phyloP scores from a whole-genome alignment of 2,888 invertebrate species.

The Ophion obscuratus region DNA sequence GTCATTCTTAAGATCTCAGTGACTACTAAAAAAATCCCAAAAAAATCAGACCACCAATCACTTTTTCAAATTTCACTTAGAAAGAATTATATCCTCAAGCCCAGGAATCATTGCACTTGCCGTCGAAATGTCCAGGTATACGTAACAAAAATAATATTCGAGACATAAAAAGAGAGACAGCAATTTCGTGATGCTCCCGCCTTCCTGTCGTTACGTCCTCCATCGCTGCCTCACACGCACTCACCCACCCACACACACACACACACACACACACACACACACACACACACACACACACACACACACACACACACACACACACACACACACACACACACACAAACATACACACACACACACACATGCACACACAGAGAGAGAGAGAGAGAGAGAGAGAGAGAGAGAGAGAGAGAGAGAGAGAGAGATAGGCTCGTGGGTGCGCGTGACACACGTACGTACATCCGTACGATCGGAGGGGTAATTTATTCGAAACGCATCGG shows the following conservation, averaged over 20 bases:
- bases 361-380: background rate
- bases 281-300: no score
- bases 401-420: no score
- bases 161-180: constrained; percentile 10
- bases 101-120: background rate
- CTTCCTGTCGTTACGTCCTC: constrained; percentile 38
- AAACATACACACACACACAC: background rate
- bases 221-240: background rate
- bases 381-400: background rate
- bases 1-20: no score
- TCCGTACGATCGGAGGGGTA: constrained; percentile 55
- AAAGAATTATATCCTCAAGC: background rate
- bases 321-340: background rate
- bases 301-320: no score
- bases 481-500: constrained; percentile 74
- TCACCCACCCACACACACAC: background rate
- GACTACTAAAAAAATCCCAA: no score
- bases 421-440: background rate
- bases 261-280: background rate
- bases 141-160: constrained; percentile 4
- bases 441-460: constrained; percentile 12
- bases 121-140: background rate
- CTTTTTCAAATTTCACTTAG: no score
- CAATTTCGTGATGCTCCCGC: constrained; percentile 24
- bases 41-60: no score